phyloP scores from a whole-genome alignment of 2,113 vertebrate genomes.

The Phylloscopus trochiloides region DNA sequence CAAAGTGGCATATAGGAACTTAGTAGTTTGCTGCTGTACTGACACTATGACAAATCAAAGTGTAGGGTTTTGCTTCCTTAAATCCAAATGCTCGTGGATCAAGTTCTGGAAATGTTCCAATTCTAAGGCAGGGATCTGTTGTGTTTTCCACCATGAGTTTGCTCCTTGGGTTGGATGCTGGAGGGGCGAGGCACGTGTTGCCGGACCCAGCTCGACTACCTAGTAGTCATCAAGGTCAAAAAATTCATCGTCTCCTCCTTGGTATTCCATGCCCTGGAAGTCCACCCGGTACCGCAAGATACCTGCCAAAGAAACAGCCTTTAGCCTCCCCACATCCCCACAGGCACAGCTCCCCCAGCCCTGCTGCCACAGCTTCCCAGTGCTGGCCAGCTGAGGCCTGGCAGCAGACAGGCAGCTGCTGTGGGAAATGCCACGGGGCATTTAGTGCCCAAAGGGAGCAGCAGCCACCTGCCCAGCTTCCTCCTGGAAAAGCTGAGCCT shows the following conservation, averaged over 20 bases:
- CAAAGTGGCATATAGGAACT: slow-evolving; percentile 82
- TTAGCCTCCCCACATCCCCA: not conserved
- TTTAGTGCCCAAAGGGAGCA: not conserved
- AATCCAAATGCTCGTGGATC: slow-evolving; percentile 87
- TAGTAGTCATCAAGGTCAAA: slow-evolving; percentile 99
- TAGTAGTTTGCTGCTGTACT: slow-evolving; percentile 87
- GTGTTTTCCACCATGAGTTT: slow-evolving; percentile 81
- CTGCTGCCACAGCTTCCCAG: accelerated
- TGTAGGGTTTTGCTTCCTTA: slow-evolving; percentile 80
- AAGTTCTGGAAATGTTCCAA: slow-evolving; percentile 91
- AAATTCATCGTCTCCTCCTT: slow-evolving; percentile 98
- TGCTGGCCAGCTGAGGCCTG: accelerated
- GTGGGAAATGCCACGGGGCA: accelerated
- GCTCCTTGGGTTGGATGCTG: slow-evolving; percentile 87
- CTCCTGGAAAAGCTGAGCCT: not conserved
- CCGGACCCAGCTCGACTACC: slow-evolving; percentile 93
- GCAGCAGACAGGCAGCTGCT: not conserved
- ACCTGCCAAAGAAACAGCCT: slow-evolving; percentile 74
- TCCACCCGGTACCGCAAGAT: slow-evolving; percentile 99
- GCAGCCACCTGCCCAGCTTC: not conserved
- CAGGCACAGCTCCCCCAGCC: not conserved
- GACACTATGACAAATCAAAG: slow-evolving; percentile 92
- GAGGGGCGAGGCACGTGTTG: slow-evolving; percentile 84
- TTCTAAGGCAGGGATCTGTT: slow-evolving; percentile 95
- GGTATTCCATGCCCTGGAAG: slow-evolving; percentile 99